Evolutionary conservation across 2,113 vertebrate species (phyloP).

Genomic region (Tringa solitaria): DNA sequence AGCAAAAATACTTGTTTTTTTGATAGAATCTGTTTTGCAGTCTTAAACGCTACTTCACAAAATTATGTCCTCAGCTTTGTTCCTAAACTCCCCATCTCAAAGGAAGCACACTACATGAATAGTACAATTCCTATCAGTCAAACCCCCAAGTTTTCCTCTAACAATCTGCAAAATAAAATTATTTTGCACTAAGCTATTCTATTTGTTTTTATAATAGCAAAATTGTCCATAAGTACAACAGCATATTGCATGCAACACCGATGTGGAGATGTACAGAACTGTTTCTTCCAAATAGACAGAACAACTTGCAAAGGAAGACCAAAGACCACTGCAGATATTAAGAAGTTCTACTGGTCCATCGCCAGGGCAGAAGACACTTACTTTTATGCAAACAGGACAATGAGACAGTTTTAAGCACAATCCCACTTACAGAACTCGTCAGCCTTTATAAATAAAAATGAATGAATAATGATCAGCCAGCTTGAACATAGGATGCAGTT

Average conservation of each 20-base stretch:
- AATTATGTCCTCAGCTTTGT: not conserved
- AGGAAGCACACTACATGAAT: not conserved
- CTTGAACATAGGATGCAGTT: not conserved
- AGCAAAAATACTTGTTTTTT: not conserved
- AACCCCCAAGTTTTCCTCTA: not conserved
- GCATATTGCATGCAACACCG: not conserved
- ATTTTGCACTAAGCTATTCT: not conserved
- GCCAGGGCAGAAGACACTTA: not conserved
- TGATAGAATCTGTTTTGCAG: not conserved
- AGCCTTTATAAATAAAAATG: not conserved
- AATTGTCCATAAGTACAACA: not conserved
- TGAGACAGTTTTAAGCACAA: not conserved
- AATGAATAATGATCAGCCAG: not conserved
- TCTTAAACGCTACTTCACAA: not conserved
- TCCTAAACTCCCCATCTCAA: not conserved
- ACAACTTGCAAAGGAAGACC: not conserved
- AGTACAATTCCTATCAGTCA: not conserved
- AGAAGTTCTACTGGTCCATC: not conserved
- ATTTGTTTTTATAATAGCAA: not conserved
- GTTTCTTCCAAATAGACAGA: not conserved
- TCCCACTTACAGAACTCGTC: not conserved
- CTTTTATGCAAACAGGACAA: not conserved
- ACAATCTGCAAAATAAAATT: not conserved
- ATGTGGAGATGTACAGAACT: not conserved
- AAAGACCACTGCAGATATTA: not conserved